Percentiles rank a stretch among this genome's conserved stretches.
Evolutionary conservation across 2,797 vertebrate species (phyloP).

Genomic region (Selene dorsalis): DNA sequence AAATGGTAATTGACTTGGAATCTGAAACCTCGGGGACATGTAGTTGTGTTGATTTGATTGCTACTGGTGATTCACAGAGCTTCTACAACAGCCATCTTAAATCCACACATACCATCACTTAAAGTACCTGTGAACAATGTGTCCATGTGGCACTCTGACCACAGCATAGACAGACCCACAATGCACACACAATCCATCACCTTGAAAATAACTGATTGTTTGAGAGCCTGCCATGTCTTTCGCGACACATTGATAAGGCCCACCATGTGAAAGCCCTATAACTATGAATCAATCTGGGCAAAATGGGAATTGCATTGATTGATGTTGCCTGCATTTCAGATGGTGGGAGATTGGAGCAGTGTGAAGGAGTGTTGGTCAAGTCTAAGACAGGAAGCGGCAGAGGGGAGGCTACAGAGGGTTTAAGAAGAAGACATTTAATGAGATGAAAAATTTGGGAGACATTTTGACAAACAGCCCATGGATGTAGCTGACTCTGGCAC

Average conservation of each 20-base stretch:
- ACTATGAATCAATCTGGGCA: slow-evolving; percentile 64
- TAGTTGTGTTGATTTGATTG: neutral
- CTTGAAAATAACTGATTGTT: slow-evolving; percentile 54
- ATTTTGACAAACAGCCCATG: slow-evolving; percentile 15
- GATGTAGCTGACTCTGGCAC: slow-evolving; percentile 36
- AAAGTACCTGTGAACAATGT: neutral
- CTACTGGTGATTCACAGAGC: slow-evolving; percentile 1
- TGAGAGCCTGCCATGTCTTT: slow-evolving; percentile 25
- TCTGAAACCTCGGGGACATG: slow-evolving; percentile 18
- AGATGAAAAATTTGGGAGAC: slow-evolving; percentile 13
- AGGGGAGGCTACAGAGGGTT: slow-evolving; percentile 9
- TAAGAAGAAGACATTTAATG: slow-evolving; percentile 8
- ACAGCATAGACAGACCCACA: slow-evolving; percentile 2
- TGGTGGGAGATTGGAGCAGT: slow-evolving; percentile 47
- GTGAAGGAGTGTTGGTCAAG: slow-evolving; percentile 30
- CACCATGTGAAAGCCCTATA: slow-evolving; percentile 54
- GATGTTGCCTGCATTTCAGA: slow-evolving; percentile 55
- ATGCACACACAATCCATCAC: slow-evolving; percentile 17
- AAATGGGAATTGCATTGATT: slow-evolving; percentile 67
- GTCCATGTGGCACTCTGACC: neutral
- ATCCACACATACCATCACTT: neutral
- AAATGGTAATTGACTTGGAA: slow-evolving; percentile 12
- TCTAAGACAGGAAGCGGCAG: slow-evolving; percentile 4
- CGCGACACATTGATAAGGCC: slow-evolving; percentile 57
- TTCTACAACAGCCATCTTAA: neutral